Conservation (phyloP, 2,113 vertebrate genomes). For the Shinisaurus crocodilurus region DNA sequence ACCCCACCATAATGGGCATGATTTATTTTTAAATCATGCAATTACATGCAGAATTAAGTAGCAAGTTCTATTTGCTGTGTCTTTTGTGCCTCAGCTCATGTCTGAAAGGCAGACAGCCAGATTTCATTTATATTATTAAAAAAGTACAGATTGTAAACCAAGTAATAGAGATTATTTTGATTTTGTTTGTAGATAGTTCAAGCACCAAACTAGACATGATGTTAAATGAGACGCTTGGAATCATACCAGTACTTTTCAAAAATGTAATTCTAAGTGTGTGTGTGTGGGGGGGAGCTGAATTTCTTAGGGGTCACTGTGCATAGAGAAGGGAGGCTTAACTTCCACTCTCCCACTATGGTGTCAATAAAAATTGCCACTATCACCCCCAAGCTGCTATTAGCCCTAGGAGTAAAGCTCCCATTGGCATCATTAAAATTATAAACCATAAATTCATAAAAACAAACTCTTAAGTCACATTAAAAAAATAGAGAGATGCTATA, state of each 20-base stretch:
- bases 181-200: not conserved
- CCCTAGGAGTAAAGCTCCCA: not conserved
- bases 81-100: too few species aligned
- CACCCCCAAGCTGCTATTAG: not conserved
- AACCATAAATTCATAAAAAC: not conserved
- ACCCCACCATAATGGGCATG: not conserved
- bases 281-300: too few species aligned
- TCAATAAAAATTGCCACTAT: not conserved
- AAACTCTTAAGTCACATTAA: not conserved
- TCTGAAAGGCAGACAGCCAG: not conserved
- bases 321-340: not conserved
- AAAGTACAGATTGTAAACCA: not conserved
- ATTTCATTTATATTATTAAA: not conserved
- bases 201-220: not conserved
- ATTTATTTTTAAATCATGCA: not conserved
- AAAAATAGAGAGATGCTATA: too few species aligned
- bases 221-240: not conserved
- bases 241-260: not conserved
- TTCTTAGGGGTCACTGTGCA: not conserved
- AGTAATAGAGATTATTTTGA: not conserved
- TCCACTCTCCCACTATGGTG: not conserved
- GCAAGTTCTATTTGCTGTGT: not conserved
- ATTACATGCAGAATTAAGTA: not conserved
- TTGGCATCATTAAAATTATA: not conserved
- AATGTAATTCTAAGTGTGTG: not conserved